These are phyloP conservation scores for Stenotaenia linearis DNA, from an alignment of 2,888 invertebrate genomes.

Conservation along the genomic window DNA sequence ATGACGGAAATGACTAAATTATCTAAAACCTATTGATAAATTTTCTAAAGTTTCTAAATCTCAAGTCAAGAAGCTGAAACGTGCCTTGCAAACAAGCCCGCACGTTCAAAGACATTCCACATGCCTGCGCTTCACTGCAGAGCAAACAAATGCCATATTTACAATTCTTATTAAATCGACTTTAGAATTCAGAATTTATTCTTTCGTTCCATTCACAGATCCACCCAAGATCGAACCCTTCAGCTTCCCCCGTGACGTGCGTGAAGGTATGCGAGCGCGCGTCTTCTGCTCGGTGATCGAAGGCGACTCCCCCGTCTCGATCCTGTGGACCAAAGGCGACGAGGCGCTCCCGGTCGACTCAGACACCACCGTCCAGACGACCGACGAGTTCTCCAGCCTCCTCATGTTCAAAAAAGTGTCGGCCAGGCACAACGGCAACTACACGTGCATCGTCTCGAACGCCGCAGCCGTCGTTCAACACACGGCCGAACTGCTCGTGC, in stretches of 20 bases:
- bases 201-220: slow-evolving; percentile 41
- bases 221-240: slow-evolving; percentile 49
- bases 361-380: slow-evolving; percentile 41
- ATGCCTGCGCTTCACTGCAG: too few species aligned
- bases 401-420: slow-evolving; percentile 53
- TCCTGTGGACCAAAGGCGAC: slow-evolving; percentile 54
- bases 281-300: slow-evolving; percentile 51
- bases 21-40: too few species aligned
- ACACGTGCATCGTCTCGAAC: slow-evolving; percentile 49
- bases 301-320: slow-evolving; percentile 51
- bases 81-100: too few species aligned
- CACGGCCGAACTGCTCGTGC: slow-evolving; percentile 41
- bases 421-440: slow-evolving; percentile 50
- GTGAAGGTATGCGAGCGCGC: slow-evolving; percentile 47
- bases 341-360: slow-evolving; percentile 47
- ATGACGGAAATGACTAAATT: too few species aligned
- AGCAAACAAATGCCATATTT: too few species aligned
- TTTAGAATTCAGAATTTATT: too few species aligned
- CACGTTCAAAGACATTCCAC: too few species aligned
- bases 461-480: slow-evolving; percentile 40
- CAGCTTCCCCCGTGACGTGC: slow-evolving; percentile 44
- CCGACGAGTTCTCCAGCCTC: slow-evolving; percentile 46
- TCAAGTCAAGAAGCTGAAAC: too few species aligned
- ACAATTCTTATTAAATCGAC: too few species aligned
- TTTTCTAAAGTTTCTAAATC: too few species aligned